These are phyloP conservation scores for Isurus oxyrinchus DNA, from an alignment of 2,113 vertebrate genomes.

Conservation along the genomic window DNA sequence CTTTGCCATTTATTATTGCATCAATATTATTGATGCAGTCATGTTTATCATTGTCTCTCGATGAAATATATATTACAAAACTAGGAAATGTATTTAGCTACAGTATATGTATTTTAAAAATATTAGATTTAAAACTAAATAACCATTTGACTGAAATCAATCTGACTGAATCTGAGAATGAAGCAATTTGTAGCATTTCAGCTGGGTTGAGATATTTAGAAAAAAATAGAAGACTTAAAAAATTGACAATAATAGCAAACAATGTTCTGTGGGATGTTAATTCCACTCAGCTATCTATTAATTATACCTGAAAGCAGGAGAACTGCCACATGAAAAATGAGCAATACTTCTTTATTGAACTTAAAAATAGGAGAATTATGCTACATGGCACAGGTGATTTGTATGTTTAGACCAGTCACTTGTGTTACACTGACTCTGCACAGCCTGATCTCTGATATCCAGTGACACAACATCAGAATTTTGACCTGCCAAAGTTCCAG, in stretches of 20 bases:
- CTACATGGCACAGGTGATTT: not conserved
- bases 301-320: not conserved
- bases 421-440: not conserved
- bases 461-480: not conserved
- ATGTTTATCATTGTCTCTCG: not conserved
- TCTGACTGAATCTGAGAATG: not conserved
- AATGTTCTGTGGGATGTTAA: not conserved
- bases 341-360: not conserved
- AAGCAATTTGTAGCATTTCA: not conserved
- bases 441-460: not conserved
- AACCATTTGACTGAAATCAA: not conserved
- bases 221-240: not conserved
- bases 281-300: not conserved
- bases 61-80: not conserved
- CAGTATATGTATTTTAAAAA: not conserved
- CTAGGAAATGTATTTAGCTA: not conserved
- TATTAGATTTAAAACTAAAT: not conserved
- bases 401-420: not conserved
- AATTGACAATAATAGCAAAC: not conserved
- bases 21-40: constrained; percentile 2
- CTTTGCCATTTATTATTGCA: not conserved
- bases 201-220: not conserved
- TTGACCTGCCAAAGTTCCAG: not conserved
- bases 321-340: not conserved
- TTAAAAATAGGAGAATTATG: not conserved